Evolutionary conservation across 1,140 invertebrate species (phyloP).

Genomic region (Maniola jurtina): DNA sequence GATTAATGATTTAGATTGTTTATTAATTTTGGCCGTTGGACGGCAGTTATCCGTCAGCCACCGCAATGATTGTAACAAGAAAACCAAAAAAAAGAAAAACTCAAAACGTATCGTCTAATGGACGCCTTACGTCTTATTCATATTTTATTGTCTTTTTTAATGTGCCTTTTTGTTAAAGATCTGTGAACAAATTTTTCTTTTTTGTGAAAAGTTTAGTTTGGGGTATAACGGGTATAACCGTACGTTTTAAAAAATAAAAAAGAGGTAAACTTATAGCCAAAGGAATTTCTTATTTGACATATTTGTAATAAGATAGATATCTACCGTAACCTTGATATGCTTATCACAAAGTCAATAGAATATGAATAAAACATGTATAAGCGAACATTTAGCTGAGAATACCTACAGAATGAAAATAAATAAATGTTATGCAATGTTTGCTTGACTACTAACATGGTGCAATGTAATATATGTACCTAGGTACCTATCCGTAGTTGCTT

Average conservation of each 20-base stretch:
- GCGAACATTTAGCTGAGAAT: constrained; percentile 14
- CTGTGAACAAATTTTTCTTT: too few species aligned
- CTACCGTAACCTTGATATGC: neutral
- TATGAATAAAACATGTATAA: constrained; percentile 6
- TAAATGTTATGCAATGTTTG: constrained; percentile 23
- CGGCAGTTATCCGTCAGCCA: too few species aligned
- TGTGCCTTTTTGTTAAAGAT: too few species aligned
- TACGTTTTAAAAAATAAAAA: neutral
- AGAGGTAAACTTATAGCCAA: neutral
- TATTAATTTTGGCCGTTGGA: too few species aligned
- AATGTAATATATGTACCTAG: neutral
- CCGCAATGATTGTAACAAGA: too few species aligned
- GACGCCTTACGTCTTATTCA: too few species aligned
- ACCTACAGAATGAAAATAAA: constrained; percentile 3
- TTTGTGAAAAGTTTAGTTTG: neutral
- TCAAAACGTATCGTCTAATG: too few species aligned
- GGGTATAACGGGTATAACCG: neutral
- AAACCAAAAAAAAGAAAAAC: too few species aligned
- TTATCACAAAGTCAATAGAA: constrained; percentile 14
- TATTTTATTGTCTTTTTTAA: too few species aligned
- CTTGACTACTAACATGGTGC: constrained; percentile 23
- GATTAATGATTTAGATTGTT: too few species aligned
- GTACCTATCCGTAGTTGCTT: neutral
- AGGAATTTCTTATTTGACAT: neutral
- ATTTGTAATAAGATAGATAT: neutral